Percentiles rank a stretch among this genome's conserved stretches.
phyloP scores from a whole-genome alignment of 1,140 invertebrate genomes.

The Plectrocnemia conspersa region DNA sequence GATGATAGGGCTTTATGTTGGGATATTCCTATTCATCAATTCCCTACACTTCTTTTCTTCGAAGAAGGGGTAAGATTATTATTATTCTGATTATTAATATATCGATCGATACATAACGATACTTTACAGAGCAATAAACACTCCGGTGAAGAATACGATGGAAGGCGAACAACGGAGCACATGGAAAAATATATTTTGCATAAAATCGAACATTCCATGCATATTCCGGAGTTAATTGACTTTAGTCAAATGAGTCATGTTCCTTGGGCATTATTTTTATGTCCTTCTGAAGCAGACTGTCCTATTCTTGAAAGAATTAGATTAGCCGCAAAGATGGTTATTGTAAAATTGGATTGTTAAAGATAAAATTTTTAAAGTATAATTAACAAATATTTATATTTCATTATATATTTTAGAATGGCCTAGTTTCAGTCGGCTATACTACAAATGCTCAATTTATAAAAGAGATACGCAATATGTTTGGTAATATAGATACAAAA shows the following conservation, averaged over 20 bases:
- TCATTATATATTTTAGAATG: slow-evolving; percentile 44
- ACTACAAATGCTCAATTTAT: slow-evolving; percentile 49
- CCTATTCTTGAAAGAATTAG: slow-evolving; percentile 52
- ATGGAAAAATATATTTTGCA: slow-evolving; percentile 49
- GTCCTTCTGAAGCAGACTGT: slow-evolving; percentile 51
- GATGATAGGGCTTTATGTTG: slow-evolving; percentile 69
- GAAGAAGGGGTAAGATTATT: slow-evolving; percentile 29
- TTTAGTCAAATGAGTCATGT: no score
- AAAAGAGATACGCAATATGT: slow-evolving; percentile 46
- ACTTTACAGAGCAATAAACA: slow-evolving; percentile 38
- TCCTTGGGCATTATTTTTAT: slow-evolving; percentile 48
- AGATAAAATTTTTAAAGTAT: no score
- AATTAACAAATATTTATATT: slow-evolving; percentile 23
- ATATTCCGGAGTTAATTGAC: slow-evolving; percentile 39
- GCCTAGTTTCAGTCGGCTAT: slow-evolving; percentile 54
- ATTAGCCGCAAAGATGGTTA: slow-evolving; percentile 62
- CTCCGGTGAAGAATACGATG: slow-evolving; percentile 44
- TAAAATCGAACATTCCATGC: slow-evolving; percentile 41
- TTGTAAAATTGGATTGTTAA: slow-evolving; percentile 35
- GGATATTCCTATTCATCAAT: slow-evolving; percentile 60
- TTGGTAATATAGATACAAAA: no score
- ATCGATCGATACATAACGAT: no score
- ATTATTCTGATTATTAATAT: no score
- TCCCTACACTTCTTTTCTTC: slow-evolving; percentile 58
- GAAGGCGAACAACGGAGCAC: slow-evolving; percentile 43